Percentiles rank a stretch among this genome's conserved stretches.
phyloP scores from a whole-genome alignment of 1,140 invertebrate genomes.

The Drosophila sechellia region DNA sequence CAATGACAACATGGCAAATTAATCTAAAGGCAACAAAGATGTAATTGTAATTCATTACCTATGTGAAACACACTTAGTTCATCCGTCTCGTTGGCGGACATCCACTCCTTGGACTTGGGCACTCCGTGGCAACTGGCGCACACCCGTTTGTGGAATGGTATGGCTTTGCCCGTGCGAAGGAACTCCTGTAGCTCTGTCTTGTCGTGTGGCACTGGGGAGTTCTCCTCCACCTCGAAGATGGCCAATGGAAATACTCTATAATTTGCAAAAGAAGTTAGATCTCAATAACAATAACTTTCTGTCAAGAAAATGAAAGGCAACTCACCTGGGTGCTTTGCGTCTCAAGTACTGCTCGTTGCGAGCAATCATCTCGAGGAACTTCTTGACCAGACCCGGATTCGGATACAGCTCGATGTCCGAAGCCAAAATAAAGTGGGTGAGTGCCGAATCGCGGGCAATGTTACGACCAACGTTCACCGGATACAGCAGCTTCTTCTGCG shows the following conservation, averaged over 20 bases:
- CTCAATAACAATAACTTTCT: not conserved
- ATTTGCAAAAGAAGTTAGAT: not conserved
- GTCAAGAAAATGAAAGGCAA: not conserved
- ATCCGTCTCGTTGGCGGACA: conserved; percentile 88
- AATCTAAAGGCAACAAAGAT: too few species aligned
- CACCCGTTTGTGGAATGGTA: conserved; percentile 96
- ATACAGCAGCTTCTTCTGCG: conserved; percentile 91
- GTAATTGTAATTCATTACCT: conserved; percentile 86
- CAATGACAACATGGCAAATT: not conserved
- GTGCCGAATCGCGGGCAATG: conserved; percentile 91
- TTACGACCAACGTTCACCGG: conserved; percentile 95
- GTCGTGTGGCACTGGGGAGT: conserved; percentile 87
- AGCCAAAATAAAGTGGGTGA: conserved; percentile 93
- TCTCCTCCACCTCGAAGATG: conserved; percentile 83
- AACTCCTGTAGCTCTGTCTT: conserved; percentile 91
- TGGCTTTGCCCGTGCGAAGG: conserved; percentile 90
- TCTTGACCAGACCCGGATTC: conserved; percentile 90
- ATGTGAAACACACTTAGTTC: conserved; percentile 92
- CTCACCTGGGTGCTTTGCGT: conserved; percentile 79
- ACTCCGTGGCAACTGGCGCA: conserved; percentile 95
- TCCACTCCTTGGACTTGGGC: conserved; percentile 93
- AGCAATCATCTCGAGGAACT: conserved; percentile 93
- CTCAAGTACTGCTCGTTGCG: conserved; percentile 88
- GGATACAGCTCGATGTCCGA: conserved; percentile 96
- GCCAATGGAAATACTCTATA: conserved; percentile 81